Evolutionary conservation across 1,140 invertebrate genomes (phyloP), one percentile per base, ranked within the genome.

Genomic region (Branchinecta lynchi): DNA sequence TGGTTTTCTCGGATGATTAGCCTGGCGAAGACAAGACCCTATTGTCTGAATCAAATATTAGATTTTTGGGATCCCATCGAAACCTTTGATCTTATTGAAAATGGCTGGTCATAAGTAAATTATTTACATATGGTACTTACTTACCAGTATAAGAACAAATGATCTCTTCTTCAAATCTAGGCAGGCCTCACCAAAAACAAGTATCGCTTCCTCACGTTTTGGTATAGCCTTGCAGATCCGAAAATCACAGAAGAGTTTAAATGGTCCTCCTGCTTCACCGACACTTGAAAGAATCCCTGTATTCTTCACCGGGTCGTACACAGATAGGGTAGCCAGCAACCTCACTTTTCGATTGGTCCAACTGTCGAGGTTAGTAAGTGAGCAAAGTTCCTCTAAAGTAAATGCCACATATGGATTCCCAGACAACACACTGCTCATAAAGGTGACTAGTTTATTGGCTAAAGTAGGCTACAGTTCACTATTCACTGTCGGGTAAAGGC

Each of bases 71-170:
- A n/a, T n/a, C n/a, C n/a, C n/a, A n/a, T n/a, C n/a, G n/a, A n/a
- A n/a, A n/a, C n/a, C n/a, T n/a, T n/a, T n/a, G n/a, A n/a, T n/a
- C n/a, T n/a, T n/a, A n/a, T 32, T 32, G 32, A 32, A 32, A 5
- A 32, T 32, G 32, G 32, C 32, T n/a, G n/a, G n/a, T 32, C 5
- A 32, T 32, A 32, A 32, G 1, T 32, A 32, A 32, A 32, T 32
- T 32, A 32, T 1, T n/a, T n/a, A n/a, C n/a, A n/a, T n/a, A n/a
- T n/a, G n/a, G n/a, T n/a, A n/a, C n/a, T 60, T 60, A 15, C 17
- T 60, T 60, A 60, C 51, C 51, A 60, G 12, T 15, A 60, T 60
- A 60, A 60, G 51, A 60, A 60, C 51, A 60, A 60, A 60, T 15
- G 51, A 12, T 20, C 51, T 60, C 51, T 6, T 60, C 51, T 20